Evolutionary conservation across 2,113 vertebrate species (phyloP).

Genomic region (Meriones unguiculatus): DNA sequence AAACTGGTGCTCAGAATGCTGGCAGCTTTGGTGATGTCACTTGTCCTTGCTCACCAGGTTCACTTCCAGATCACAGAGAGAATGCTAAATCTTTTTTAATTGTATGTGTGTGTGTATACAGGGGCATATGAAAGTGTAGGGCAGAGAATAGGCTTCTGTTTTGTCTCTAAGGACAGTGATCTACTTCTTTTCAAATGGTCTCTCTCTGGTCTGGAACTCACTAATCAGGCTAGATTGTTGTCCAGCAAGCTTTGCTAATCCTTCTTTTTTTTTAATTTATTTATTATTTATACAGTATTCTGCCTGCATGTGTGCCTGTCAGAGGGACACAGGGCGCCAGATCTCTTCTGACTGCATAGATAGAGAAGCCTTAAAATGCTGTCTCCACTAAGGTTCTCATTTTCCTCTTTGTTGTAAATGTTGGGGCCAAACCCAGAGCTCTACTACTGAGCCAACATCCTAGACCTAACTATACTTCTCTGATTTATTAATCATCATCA

Average conservation of each 20-base stretch:
- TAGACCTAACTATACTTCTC: too few species aligned
- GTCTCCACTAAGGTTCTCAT: constrained; percentile 32
- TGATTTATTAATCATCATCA: not conserved
- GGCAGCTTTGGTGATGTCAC: not conserved
- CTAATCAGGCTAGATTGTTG: not conserved
- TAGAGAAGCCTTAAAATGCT: not conserved
- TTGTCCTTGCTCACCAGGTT: not conserved
- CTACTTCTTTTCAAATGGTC: not conserved
- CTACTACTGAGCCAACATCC: not conserved
- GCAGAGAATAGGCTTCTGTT: not conserved
- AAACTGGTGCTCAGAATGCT: not conserved
- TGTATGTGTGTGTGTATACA: not conserved
- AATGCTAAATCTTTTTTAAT: not conserved
- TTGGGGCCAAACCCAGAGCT: not conserved
- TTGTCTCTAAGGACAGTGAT: not conserved
- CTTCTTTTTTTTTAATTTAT: too few species aligned
- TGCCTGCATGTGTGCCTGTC: too few species aligned
- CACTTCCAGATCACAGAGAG: not conserved
- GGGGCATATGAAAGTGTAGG: too few species aligned
- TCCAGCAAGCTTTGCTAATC: not conserved
- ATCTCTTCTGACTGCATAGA: not conserved
- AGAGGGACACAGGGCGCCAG: not conserved
- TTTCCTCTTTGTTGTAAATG: not conserved
- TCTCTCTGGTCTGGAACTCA: not conserved
- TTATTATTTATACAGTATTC: too few species aligned